Conservation (phyloP, 2,888 invertebrate species). For the Stenodera caucasica region DNA sequence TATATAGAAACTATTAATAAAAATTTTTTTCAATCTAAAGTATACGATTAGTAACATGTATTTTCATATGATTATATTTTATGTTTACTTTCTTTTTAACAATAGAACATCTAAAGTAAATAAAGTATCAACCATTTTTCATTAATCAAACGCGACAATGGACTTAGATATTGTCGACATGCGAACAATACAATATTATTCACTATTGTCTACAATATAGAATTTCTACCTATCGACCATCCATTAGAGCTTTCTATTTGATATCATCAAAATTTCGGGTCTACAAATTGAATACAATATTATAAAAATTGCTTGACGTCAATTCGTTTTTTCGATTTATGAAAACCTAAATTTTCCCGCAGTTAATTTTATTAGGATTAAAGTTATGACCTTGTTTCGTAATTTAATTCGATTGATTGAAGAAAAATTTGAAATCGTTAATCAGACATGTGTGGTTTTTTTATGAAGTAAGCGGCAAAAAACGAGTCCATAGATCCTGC, state of each 20-base stretch:
- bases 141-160: not conserved
- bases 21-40: not conserved
- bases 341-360: not conserved
- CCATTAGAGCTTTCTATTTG: not conserved
- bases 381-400: not conserved
- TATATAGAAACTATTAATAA: too few species aligned
- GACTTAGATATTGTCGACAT: not conserved
- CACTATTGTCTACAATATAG: not conserved
- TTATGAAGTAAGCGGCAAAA: not conserved
- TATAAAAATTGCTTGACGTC: not conserved
- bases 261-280: not conserved
- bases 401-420: too few species aligned
- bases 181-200: constrained; percentile 1
- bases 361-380: not conserved
- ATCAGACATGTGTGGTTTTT: not conserved
- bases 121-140: not conserved
- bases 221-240: not conserved
- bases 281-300: not conserved
- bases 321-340: not conserved
- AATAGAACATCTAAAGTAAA: not conserved
- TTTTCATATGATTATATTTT: not conserved
- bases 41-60: not conserved
- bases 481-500: constrained; percentile 21
- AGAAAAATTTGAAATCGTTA: too few species aligned
- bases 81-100: not conserved